Evolutionary conservation across 2,888 invertebrate species (phyloP).

Genomic region (Sphaeridia pumilis): DNA sequence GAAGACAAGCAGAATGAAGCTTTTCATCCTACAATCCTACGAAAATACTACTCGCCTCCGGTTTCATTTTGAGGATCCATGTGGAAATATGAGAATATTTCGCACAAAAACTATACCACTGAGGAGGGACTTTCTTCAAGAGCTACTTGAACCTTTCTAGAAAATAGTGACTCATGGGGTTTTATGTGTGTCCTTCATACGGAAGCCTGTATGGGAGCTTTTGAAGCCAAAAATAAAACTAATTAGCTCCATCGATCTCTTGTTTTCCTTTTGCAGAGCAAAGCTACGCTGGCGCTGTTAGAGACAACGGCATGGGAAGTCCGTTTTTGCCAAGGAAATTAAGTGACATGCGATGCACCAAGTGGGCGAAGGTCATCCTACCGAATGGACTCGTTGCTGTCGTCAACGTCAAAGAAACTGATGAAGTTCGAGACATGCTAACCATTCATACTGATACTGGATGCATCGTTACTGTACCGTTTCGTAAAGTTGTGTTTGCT

Average conservation of each 20-base stretch:
- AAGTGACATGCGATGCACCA: conserved; percentile 33
- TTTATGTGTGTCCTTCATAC: background rate
- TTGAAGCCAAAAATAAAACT: background rate
- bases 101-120: too few relatives aligned
- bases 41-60: too few relatives aligned
- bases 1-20: too few relatives aligned
- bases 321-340: conserved; percentile 34
- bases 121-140: too few relatives aligned
- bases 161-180: background rate
- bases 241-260: background rate
- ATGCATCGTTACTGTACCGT: conserved; percentile 31
- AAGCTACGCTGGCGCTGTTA: conserved; percentile 15
- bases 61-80: too few relatives aligned
- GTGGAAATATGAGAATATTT: too few relatives aligned
- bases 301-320: conserved; percentile 31
- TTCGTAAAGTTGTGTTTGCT: conserved; percentile 35
- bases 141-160: background rate
- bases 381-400: conserved; percentile 35
- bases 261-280: conserved; percentile 9
- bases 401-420: conserved; percentile 33
- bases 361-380: conserved; percentile 34
- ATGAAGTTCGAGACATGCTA: conserved; percentile 32
- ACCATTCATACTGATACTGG: conserved; percentile 34
- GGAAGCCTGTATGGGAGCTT: background rate
- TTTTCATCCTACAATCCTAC: too few relatives aligned